Base-by-base conservation (phyloP, 2,888 invertebrate genomes). In the Mythimna loreyi region DNA sequence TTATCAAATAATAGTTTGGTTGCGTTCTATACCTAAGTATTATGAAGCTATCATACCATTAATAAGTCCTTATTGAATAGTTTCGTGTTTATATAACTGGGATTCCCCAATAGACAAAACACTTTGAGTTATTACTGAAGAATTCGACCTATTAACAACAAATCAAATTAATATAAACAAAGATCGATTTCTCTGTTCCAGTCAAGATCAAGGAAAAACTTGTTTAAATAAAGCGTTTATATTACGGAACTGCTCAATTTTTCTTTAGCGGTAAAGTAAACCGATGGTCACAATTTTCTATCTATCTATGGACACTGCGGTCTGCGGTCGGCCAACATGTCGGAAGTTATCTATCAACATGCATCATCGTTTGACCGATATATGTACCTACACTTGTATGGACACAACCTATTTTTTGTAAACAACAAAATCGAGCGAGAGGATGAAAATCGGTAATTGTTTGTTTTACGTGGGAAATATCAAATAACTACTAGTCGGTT, bases 341-440 rank as follows among this genome's bases (percentile, higher is more conserved):
- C 75, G 84, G 75, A 81, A 83, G 70, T 55, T 36, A 69, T 81
- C 78, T 49, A 64, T 78, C 84, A 78, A 64, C 64, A 77, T 78
- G 49, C 67, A 60, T 66, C 65, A 77, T 63, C 47, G 30, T 47
- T 45, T 57, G 59, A 57, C 45, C 33, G 43, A 25, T 6, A 50
- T 25, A 3, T n/a, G n/a, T n/a, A n/a, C n/a, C n/a, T 53, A 28
- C n/a, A n/a, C n/a, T 58, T 0, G 13, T 76, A n/a, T 19, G 13
- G 9, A 50, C 40, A 55, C 40, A 55, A 9, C 59, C 23, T 60
- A 36, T 36, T 45, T 56, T 28, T 36, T 45, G n/a, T 55, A 23
- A 53, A 40, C 53, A 76, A 43, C 13, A 3, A 11, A 56, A 28
- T 43, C 77, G 2, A 28, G 23, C 28, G 21, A 21, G 30, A 53